Evolutionary conservation across 2,113 vertebrate genomes (phyloP), one percentile per base, ranked within the genome.

Genomic region (Sprattus sprattus): DNA sequence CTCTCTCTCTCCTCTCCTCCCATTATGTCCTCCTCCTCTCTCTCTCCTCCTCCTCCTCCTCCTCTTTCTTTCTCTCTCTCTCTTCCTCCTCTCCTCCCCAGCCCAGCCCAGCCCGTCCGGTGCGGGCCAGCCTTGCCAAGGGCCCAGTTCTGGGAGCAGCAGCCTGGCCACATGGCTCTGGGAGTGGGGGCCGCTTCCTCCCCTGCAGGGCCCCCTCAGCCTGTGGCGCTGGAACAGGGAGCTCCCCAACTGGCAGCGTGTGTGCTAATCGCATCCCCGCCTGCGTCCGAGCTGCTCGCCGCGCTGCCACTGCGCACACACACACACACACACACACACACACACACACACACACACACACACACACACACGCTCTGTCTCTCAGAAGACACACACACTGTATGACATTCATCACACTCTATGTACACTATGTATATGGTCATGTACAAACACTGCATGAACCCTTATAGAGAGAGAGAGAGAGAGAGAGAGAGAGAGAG

Each of bases 261-360:
- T 93, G 94, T 90, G 91, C 93, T 95, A 94, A 95, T 95, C 94
- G 93, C 94, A 92, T 95, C 95, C 94, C 94, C 91, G 94, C 94
- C 90, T 94, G 93, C 93, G 91, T 90, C 93, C 94, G 92, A 95
- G 93, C 94, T 95, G 94, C 91, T 94, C 93, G 90, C 88, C 92
- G 90, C 81, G 88, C 84, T 91, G 93, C 93, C 86, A 88, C 81
- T 45, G 80, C 47, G 57, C 71, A 4, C 52, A 67, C 82, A 6
- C 60, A n/a, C 81, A 83, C 84, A 86, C 64, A 84, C 46, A 87
- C 10, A 83, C 86, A 75, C 71, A 78, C n/a, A 25, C 52, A 80
- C 88, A 84, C 88, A 81, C 87, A 78, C 89, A 88, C 86, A 75
- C 67, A 75, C 54, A 88, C 89, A 88, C 87, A 88, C 86, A 90